These are phyloP conservation scores for Dufourea novaeangliae DNA, from an alignment of 1,140 invertebrate species.

Conservation along the genomic window DNA sequence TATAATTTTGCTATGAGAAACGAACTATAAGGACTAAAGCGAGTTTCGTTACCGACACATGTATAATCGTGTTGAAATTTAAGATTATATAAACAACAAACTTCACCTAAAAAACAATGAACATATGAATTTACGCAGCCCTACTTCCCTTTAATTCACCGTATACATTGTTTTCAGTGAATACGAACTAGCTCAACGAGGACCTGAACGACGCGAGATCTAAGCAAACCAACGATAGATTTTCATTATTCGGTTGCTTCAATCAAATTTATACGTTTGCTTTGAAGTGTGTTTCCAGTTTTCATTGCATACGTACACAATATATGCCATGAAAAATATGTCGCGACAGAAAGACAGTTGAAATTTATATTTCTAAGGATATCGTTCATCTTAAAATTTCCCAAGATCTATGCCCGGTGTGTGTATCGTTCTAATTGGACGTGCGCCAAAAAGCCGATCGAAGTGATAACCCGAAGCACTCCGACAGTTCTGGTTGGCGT, in stretches of 20 bases:
- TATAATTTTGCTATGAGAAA: constrained; percentile 5
- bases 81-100: constrained; percentile 10
- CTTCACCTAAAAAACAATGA: neutral
- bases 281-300: too few relatives aligned
- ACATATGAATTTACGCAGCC: too few relatives aligned
- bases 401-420: constrained; percentile 19
- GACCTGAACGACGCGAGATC: too few relatives aligned
- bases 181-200: too few relatives aligned
- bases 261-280: too few relatives aligned
- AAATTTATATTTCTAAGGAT: neutral
- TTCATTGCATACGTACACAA: too few relatives aligned
- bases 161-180: too few relatives aligned
- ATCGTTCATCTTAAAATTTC: constrained; percentile 22
- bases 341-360: too few relatives aligned
- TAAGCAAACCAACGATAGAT: too few relatives aligned
- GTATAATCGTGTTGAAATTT: neutral
- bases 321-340: too few relatives aligned
- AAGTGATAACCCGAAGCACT: constrained; percentile 34
- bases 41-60: constrained; percentile 22
- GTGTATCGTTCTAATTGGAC: constrained; percentile 48
- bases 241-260: too few relatives aligned
- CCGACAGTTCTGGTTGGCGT: constrained; percentile 20
- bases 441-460: constrained; percentile 39
- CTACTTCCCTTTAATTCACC: too few relatives aligned
- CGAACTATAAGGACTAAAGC: neutral